A percentile compares a stretch with the other conserved stretches of the same genome.
These are phyloP conservation scores for Eulacestoma nigropectus DNA, from an alignment of 2,113 vertebrate species.

Conservation along the genomic window DNA sequence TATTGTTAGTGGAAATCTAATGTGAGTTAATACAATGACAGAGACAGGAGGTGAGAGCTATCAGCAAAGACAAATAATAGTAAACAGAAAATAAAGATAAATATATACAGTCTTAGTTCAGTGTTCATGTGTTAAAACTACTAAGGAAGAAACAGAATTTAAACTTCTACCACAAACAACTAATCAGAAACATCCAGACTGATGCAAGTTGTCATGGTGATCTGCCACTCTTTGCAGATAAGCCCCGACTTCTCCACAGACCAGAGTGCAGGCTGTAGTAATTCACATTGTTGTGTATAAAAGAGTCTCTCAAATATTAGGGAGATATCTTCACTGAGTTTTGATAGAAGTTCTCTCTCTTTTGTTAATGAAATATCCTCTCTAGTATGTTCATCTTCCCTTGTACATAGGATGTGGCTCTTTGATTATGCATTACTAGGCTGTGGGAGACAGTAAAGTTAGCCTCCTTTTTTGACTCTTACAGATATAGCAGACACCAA, in stretches of 20 bases:
- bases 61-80: not conserved
- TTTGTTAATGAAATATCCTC: not conserved
- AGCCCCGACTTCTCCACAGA: accelerated
- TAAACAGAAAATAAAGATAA: not conserved
- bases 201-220: not conserved
- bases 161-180: not conserved
- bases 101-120: not conserved
- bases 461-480: not conserved
- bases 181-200: not conserved
- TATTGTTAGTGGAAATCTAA: not conserved
- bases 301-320: not conserved
- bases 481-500: not conserved
- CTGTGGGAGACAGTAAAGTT: not conserved
- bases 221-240: not conserved
- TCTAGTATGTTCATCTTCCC: not conserved
- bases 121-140: not conserved
- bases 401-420: not conserved
- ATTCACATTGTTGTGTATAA: not conserved
- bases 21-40: not conserved
- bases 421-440: not conserved
- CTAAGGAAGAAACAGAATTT: not conserved
- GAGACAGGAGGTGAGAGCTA: not conserved
- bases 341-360: not conserved
- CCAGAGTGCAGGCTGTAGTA: not conserved
- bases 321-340: not conserved